phyloP scores from a whole-genome alignment of 1,140 invertebrate species.

The Habropoda laboriosa region DNA sequence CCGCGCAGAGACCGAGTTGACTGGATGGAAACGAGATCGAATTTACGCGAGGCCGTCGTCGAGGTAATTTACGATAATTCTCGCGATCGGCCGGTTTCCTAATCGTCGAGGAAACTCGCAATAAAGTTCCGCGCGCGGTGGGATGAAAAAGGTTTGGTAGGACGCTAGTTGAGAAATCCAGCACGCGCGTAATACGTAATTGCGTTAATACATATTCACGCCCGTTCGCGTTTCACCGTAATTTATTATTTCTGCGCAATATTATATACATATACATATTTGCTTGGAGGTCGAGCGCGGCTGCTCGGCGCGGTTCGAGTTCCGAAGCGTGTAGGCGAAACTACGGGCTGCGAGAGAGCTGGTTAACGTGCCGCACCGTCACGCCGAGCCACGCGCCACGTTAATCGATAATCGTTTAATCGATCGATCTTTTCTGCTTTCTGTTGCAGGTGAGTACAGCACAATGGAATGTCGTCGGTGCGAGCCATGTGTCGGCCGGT shows the following conservation, averaged over 20 bases:
- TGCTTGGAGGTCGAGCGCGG: conserved; percentile 34
- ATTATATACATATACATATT: conserved; percentile 55
- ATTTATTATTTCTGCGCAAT: conserved; percentile 69
- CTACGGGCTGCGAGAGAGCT: neutral
- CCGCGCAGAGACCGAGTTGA: no score
- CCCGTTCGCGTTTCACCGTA: conserved; percentile 59
- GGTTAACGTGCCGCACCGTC: no score
- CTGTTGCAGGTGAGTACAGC: conserved; percentile 63
- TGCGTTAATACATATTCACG: conserved; percentile 67
- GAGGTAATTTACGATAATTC: conserved; percentile 48
- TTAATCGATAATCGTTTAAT: conserved; percentile 51
- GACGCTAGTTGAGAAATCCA: conserved; percentile 38
- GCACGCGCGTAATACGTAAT: conserved; percentile 31
- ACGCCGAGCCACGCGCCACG: neutral
- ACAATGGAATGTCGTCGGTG: conserved; percentile 4
- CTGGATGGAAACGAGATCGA: no score
- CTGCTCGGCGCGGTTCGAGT: neutral
- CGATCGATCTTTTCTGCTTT: conserved; percentile 55
- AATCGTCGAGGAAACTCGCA: neutral
- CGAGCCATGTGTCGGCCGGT: conserved; percentile 1
- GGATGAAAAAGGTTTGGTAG: conserved; percentile 29
- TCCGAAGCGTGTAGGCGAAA: conserved; percentile 57
- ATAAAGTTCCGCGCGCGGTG: neutral
- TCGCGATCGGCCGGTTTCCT: conserved; percentile 21
- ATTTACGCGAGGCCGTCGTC: conserved; percentile 24